A percentile compares a stretch with the other conserved stretches of the same genome.
phyloP scores from a whole-genome alignment of 30 jellyfish, hydroid and myxozoan species.

The Hydractinia symbiolongicarpus region DNA sequence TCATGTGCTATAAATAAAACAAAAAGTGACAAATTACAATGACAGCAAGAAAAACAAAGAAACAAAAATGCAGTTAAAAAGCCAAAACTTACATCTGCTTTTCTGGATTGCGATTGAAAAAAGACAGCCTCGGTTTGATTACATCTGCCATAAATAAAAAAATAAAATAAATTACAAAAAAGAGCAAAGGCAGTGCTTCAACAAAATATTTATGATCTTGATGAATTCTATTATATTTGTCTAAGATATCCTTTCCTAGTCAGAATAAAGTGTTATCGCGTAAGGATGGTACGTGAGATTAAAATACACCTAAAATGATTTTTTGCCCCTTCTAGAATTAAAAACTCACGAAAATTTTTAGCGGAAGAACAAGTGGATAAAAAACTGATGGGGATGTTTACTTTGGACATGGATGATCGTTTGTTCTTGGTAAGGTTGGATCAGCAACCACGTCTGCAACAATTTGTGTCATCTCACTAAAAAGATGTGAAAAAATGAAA shows the following conservation, averaged over 20 bases:
- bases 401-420: slow-evolving; percentile 95
- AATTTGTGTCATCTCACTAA: slow-evolving; percentile 87
- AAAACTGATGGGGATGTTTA: background rate
- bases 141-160: slow-evolving; percentile 42
- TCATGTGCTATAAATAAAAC: slow-evolving; percentile 74
- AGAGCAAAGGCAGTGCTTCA: background rate
- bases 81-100: slow-evolving; percentile 72
- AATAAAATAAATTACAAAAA: background rate
- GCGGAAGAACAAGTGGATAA: too few relatives aligned
- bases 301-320: too few relatives aligned
- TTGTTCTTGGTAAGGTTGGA: slow-evolving; percentile 97
- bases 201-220: background rate
- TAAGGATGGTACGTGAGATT: too few relatives aligned
- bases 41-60: background rate
- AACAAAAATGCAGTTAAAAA: background rate
- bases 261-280: background rate
- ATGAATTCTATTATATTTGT: too few relatives aligned
- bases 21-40: background rate
- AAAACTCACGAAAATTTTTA: too few relatives aligned
- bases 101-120: slow-evolving; percentile 98
- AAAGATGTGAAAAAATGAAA: background rate
- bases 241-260: too few relatives aligned
- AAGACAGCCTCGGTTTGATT: slow-evolving; percentile 95
- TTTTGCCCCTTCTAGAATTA: too few relatives aligned
- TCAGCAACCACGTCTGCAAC: slow-evolving; percentile 97